A percentile compares a stretch with the other conserved stretches of the same genome.
Evolutionary conservation across 2,113 vertebrate genomes (phyloP).

Genomic region (Manacus vitellinus): DNA sequence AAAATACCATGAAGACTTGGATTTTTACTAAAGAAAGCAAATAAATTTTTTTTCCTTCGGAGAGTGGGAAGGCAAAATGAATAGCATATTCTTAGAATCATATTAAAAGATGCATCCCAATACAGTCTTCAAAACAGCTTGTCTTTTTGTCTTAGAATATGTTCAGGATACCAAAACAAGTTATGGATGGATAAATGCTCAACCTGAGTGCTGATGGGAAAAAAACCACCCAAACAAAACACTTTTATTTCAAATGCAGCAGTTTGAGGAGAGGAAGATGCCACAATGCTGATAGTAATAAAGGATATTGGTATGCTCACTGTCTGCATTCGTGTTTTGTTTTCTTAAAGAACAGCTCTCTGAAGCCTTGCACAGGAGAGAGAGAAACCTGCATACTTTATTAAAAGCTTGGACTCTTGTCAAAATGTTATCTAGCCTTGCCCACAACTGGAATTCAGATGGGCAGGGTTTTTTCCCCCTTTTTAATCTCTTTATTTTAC

Average conservation of each 20-base stretch:
- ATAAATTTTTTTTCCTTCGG: neutral
- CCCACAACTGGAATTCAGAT: conserved; percentile 49
- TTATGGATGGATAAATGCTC: neutral
- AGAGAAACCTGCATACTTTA: conserved; percentile 1
- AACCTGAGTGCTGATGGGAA: neutral
- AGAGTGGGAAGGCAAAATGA: neutral
- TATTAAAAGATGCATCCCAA: neutral
- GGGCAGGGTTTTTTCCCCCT: neutral
- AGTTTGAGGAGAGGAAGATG: neutral
- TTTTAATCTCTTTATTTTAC: neutral
- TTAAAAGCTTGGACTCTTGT: conserved; percentile 22
- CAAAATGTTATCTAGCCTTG: conserved; percentile 45
- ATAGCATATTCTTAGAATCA: neutral
- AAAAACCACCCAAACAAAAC: neutral
- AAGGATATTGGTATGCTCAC: neutral
- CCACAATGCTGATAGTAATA: neutral
- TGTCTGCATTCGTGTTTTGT: neutral
- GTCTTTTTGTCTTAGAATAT: neutral
- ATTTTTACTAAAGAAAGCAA: neutral
- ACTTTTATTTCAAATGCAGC: neutral
- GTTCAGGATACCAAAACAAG: neutral
- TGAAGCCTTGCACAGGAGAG: neutral
- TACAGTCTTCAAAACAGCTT: neutral
- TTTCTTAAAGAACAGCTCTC: neutral
- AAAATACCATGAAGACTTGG: neutral